Evolutionary conservation across 2,888 invertebrate genomes (phyloP), one percentile per base, ranked within the genome.

Genomic region (Pachymerium ferrugineum): DNA sequence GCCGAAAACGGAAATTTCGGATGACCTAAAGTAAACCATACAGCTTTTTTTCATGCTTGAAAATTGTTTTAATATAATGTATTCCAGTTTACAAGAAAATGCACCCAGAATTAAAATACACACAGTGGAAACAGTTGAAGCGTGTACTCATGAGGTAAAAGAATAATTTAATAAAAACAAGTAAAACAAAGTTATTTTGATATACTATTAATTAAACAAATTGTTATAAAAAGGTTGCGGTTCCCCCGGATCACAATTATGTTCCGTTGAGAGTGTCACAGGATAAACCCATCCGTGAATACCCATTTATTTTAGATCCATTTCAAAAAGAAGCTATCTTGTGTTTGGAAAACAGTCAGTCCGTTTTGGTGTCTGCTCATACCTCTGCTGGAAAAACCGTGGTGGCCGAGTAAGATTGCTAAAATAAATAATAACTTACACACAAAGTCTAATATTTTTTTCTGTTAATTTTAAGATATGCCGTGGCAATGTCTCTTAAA

Each of bases 371-470:
- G 0, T 98, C 99, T 1, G 99, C 99, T 6, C 99, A 99, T 81
- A 99, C 99, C 0, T 99, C 98, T 3, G 98, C 99, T 68, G 99
- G 99, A 72, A 99, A 99, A 88, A 99, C 99, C 74, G 98, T 98
- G 1, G 87, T 88, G 19, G 99, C 98, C 3, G 96, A 98, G 92
- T 97, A 86, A 88, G 92, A 86, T 72, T 54, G 14, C n/a, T 12
- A 14, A 6, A 14, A 19, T n/a, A 8, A 6, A 8, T 8, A 54
- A 8, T 54, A 19, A 14, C 19, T n/a, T 10, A n/a, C 6, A n/a
- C 6, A 54, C 12, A n/a, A n/a, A n/a, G 10, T 54, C 19, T 12
- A 54, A 12, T 19, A 54, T 54, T 8, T 14, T 8, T 19, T 54
- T 54, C 8, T 14, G 16, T 54, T 54, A 16, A 12, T 12, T 35